Base-by-base conservation (phyloP, 2,113 vertebrate species). In the Stictonetta naevosa region DNA sequence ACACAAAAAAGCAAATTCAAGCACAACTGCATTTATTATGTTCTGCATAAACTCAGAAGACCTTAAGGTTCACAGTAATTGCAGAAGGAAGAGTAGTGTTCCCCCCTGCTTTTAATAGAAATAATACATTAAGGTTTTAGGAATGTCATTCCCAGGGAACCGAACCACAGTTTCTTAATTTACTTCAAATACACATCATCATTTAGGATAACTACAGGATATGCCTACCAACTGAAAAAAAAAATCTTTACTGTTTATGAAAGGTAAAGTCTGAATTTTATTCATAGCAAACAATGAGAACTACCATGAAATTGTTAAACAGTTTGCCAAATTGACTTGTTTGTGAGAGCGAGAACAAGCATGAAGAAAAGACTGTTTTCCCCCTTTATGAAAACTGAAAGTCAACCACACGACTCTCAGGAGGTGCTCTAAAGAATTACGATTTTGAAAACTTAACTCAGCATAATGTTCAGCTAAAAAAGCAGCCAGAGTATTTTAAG, bases 201-300 rank as follows among this genome's bases (percentile, higher is more conserved):
- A 58, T 73, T 92, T 79, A 92, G 72, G 73, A 68, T 50, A 97
- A 81, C 36, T 83, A 73, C 68, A 91, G 79, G 78, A 87, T 56
- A 90, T 31, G 28, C 25, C 40, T 86, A 94, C 42, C 42, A 94
- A 97, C 93, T 48, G 38, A 10, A 38, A 25, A 87, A 88, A 81
- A 71, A 84, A 53, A 4, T 72, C 75, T 92, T 86, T 50, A 34
- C 18, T 90, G 13, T n/a, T 81, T 55, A 72, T 56, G 60, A 96
- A 97, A 96, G 26, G 50, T 86, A 91, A 96, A 73, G 48, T 76
- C 93, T 62, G 28, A 38, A 80, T 93, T 97, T 96, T 96, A 93
- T 92, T 97, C 84, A 95, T 44, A 72, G 72, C 42, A 97, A 94
- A 92, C 68, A 95, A 91, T 56, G 33, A 80, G 33, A 80, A 60